phyloP scores from a whole-genome alignment of 2,113 vertebrate genomes.

The Podilymbus podiceps region DNA sequence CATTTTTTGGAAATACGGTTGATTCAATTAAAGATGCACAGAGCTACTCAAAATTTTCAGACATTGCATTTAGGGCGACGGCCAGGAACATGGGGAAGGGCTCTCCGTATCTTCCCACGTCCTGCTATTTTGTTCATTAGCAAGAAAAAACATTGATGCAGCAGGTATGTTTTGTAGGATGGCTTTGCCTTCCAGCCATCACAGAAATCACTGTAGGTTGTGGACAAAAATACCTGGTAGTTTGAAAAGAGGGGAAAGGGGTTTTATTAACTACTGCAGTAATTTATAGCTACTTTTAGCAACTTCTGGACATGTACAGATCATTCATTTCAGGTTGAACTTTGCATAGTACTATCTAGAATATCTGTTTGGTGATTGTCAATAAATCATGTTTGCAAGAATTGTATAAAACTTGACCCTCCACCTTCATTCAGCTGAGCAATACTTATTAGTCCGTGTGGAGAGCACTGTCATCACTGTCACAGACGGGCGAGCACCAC shows the following conservation, averaged over 20 bases:
- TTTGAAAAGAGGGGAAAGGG: background rate
- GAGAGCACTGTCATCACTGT: background rate
- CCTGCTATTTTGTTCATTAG: background rate
- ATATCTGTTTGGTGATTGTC: background rate
- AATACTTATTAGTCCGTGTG: background rate
- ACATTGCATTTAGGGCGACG: background rate
- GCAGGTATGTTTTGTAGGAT: background rate
- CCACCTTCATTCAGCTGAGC: background rate
- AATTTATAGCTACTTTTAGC: background rate
- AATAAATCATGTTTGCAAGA: background rate
- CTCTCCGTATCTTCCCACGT: fast-evolving
- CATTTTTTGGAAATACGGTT: conserved; percentile 33
- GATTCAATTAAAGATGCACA: conserved; percentile 39
- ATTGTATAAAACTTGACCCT: background rate
- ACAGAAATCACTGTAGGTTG: background rate
- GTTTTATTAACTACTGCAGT: background rate
- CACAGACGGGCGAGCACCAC: background rate
- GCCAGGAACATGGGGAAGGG: background rate
- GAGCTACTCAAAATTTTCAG: background rate
- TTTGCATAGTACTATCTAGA: background rate
- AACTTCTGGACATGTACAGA: background rate
- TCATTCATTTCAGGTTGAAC: background rate
- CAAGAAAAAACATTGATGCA: background rate
- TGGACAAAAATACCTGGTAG: background rate
- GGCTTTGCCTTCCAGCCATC: background rate